Conservation (phyloP, 2,888 invertebrate species). For the Drosophila colorata region DNA sequence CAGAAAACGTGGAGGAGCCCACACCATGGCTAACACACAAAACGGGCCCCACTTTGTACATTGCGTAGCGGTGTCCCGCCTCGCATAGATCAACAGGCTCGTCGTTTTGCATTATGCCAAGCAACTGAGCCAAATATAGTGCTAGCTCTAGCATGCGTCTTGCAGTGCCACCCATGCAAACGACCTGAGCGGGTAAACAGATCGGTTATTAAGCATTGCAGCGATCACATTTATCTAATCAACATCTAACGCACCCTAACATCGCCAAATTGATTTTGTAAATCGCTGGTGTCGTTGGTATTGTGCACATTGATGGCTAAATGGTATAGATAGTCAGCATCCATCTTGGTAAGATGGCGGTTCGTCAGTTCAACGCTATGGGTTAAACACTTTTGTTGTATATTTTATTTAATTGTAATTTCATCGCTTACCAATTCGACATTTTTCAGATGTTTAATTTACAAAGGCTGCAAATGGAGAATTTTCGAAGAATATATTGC, state of each 20-base stretch:
- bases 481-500: too few relatives aligned
- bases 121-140: slow-evolving; percentile 92
- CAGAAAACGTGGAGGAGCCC: slow-evolving; percentile 98
- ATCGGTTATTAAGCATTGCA: not conserved
- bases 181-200: slow-evolving; percentile 88
- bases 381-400: not conserved
- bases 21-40: slow-evolving; percentile 91
- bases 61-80: slow-evolving; percentile 94
- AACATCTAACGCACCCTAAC: slow-evolving; percentile 89
- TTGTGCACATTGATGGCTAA: slow-evolving; percentile 94
- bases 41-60: slow-evolving; percentile 92
- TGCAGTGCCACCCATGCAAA: slow-evolving; percentile 97
- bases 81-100: slow-evolving; percentile 93
- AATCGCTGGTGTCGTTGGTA: slow-evolving; percentile 88
- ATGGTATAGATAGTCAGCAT: slow-evolving; percentile 93
- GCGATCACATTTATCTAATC: not conserved
- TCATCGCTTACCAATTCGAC: not conserved
- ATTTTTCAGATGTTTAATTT: not conserved
- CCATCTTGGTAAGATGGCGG: slow-evolving; percentile 55
- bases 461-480: not conserved
- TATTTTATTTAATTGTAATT: not conserved
- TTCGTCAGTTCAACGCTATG: slow-evolving; percentile 50
- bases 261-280: slow-evolving; percentile 96
- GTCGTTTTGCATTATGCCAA: slow-evolving; percentile 92
- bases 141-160: slow-evolving; percentile 96